phyloP scores from a whole-genome alignment of 2,888 invertebrate species.

The Protonemura montana region DNA sequence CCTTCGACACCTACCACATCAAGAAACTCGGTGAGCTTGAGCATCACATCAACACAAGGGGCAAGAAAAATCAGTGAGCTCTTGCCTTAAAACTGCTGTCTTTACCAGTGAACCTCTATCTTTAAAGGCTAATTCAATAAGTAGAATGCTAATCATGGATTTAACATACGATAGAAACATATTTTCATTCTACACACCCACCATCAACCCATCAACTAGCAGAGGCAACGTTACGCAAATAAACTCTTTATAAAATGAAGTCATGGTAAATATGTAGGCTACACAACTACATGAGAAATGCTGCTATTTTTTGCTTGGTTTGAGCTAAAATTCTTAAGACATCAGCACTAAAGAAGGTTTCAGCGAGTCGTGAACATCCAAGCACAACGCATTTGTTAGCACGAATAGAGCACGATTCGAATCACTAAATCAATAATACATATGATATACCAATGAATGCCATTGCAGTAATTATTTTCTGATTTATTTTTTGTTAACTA shows the following conservation, averaged over 20 bases:
- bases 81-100: neutral
- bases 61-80: slow-evolving; percentile 14
- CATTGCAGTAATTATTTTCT: slow-evolving; percentile 46
- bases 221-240: slow-evolving; percentile 23
- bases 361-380: neutral
- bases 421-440: slow-evolving; percentile 24
- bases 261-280: neutral
- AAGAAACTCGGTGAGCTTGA: neutral
- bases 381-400: slow-evolving; percentile 15
- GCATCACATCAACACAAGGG: neutral
- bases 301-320: slow-evolving; percentile 39
- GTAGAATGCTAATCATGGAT: slow-evolving; percentile 44
- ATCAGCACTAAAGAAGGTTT: slow-evolving; percentile 1
- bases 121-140: slow-evolving; percentile 39
- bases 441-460: slow-evolving; percentile 37
- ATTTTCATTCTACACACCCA: slow-evolving; percentile 21
- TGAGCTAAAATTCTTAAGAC: slow-evolving; percentile 43
- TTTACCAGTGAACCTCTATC: slow-evolving; percentile 5
- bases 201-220: slow-evolving; percentile 34
- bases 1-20: slow-evolving; percentile 17
- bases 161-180: slow-evolving; percentile 20
- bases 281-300: slow-evolving; percentile 13
- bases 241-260: slow-evolving; percentile 16
- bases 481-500: slow-evolving; percentile 49
- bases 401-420: neutral